Conservation (phyloP, 2,113 vertebrate genomes). For the Lycocorax pyrrhopterus region DNA sequence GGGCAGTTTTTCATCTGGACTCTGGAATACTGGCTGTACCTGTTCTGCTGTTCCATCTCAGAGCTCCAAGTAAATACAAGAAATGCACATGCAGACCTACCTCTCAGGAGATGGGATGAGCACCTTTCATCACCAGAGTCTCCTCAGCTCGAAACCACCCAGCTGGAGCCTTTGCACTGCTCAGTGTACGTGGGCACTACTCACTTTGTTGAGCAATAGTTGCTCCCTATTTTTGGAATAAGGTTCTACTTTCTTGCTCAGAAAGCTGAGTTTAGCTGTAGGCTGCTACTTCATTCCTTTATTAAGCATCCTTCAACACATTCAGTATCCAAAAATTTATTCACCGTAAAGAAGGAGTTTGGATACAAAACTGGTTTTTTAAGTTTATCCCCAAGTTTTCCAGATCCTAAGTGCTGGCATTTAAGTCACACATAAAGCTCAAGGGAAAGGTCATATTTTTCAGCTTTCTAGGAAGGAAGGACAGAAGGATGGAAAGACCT, state of each 20-base stretch:
- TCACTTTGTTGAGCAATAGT: not conserved
- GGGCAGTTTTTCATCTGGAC: not conserved
- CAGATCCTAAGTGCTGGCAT: not conserved
- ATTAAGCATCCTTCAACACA: not conserved
- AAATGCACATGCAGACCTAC: not conserved
- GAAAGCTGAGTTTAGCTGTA: not conserved
- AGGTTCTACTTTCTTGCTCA: not conserved
- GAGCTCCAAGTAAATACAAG: not conserved
- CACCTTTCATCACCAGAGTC: not conserved
- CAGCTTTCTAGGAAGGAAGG: not conserved
- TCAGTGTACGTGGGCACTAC: not conserved
- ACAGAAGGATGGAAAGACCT: not conserved
- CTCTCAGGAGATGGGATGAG: not conserved
- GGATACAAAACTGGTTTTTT: not conserved
- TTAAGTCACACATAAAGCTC: not conserved
- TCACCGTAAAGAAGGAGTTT: not conserved
- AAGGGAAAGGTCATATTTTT: not conserved
- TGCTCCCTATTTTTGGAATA: not conserved
- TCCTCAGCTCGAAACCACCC: not conserved
- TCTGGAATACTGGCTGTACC: not conserved
- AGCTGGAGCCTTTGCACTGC: not conserved
- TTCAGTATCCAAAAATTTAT: not conserved
- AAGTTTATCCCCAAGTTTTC: not conserved
- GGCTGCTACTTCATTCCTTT: not conserved
- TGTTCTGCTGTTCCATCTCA: not conserved